Base-by-base conservation (phyloP, 2,113 vertebrate species). In the Potamarius usumacintae region DNA sequence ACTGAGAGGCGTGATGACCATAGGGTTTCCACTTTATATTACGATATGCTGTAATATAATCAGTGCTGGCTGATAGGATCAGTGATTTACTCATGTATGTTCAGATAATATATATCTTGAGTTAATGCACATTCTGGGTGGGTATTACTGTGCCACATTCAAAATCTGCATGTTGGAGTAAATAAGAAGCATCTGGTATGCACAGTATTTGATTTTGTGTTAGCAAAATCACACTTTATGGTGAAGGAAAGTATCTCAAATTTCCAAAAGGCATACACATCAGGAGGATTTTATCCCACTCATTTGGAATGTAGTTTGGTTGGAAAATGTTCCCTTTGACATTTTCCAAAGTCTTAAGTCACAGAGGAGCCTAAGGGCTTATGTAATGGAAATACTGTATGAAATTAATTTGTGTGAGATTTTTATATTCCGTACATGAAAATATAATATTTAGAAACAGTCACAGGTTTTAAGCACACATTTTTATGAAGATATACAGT, bases 351-450 rank as follows among this genome's bases (percentile, higher is more conserved):
- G 82, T 27, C 48, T 71, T 18, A 74, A 48, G 48, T 52, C 63
- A 48, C 11, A 57, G 52, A 71, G 52, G 25, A 18, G 52, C 77
- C 50, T 15, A 58, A 71, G 14, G 67, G 20, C 50, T 86, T 80
- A 22, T 83, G 63, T 63, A 57, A 87, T 85, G 76, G 77, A 84
- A 89, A 85, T 85, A 74, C 9, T 48, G 30, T 83, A n/a, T 63
- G 42, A 76, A 85, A 82, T 85, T 11, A 67, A 67, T 67, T 67
- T 25, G 27, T 53, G 50, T 77, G 34, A 10, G 25, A 50, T 65
- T 85, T 84, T 84, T 85, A 53, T 84, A 34, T 74, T 52, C n/a
- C 11, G 27, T 50, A 78, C 42, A 85, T 53, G 10, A 50, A 50
- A 53, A 79, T 86, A 53, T 85, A 77, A 15, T 62, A 52, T 85